These are phyloP conservation scores for Xiphorhynchus elegans DNA, from an alignment of 2,113 vertebrate genomes.

Conservation along the genomic window DNA sequence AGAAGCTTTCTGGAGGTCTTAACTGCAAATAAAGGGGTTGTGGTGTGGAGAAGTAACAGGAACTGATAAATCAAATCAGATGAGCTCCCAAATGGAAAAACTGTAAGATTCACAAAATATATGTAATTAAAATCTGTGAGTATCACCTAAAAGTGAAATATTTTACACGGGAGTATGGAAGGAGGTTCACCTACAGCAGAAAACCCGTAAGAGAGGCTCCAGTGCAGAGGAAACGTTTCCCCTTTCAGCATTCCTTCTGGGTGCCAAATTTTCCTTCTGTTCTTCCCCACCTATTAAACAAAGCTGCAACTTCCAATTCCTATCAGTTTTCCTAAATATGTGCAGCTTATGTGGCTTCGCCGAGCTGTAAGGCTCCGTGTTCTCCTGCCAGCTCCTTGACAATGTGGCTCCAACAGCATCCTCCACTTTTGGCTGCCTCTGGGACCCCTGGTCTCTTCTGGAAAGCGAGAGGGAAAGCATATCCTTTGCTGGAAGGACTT, in stretches of 20 bases:
- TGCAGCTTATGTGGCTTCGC: conserved; percentile 63
- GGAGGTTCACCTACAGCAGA: conserved; percentile 43
- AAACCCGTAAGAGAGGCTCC: conserved; percentile 8
- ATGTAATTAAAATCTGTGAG: not conserved
- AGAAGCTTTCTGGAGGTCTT: not conserved
- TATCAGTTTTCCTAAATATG: conserved; percentile 69
- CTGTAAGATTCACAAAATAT: not conserved
- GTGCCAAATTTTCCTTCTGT: conserved; percentile 71
- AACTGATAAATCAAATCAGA: not conserved
- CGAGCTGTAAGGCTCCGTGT: conserved; percentile 55
- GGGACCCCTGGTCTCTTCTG: conserved; percentile 65
- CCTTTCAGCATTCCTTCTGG: conserved; percentile 64
- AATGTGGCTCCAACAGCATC: conserved; percentile 66
- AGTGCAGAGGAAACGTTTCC: conserved; percentile 52
- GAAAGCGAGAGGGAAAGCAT: conserved; percentile 55
- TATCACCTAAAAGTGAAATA: not conserved
- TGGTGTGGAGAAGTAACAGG: not conserved
- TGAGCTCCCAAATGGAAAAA: not conserved
- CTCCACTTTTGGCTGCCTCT: conserved; percentile 63
- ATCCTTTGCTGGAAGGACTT: conserved; percentile 65
- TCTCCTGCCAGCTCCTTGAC: conserved; percentile 67
- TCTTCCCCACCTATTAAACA: conserved; percentile 70
- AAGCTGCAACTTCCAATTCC: conserved; percentile 72
- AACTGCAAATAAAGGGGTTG: not conserved
- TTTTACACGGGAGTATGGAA: not conserved